Evolutionary conservation across 1,140 invertebrate species (phyloP), one percentile per base, ranked within the genome.

Genomic region (Reticulitermes speratus): DNA sequence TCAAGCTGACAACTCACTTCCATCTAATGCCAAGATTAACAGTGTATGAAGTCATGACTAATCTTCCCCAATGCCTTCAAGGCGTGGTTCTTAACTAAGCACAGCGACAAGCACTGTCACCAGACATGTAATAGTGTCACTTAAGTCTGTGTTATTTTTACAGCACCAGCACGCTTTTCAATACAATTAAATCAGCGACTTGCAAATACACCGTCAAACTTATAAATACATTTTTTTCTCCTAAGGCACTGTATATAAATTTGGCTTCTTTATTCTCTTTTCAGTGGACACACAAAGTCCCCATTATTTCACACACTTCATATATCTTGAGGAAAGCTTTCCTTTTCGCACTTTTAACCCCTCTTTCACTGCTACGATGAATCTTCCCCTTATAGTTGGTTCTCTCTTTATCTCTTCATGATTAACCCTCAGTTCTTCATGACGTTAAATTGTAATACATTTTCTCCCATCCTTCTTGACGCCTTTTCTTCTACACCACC

Each of bases 351-450:
- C n/a, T 75, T 65, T 30, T 11, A 75, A 25, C 65, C n/a, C n/a
- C 65, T 75, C n/a, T 75, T 75, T 30, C 65, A 75, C 30, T 75
- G 25, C n/a, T 75, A 75, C 65, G 2, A 75, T 75, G 65, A 75
- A 75, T 75, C 65, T 75, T 75, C 65, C 65, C 8, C 65, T 75
- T 75, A 75, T 75, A 75, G 25, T 6, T 75, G 65, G 9, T 25
- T 75, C 65, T 30, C n/a, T 75, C 65, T 75, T 75, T 75, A 75
- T 75, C 65, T 75, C 65, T 75, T 75, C 65, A 75, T 75, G 65
- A 75, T 75, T 75, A 75, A 75, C 65, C 65, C 65, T 30, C 65
- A 75, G 65, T 75, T 75, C 25, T 30, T 14, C n/a, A 75, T 75
- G 65, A 75, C 65, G 65, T 75, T 75, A 75, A 75, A 75, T 75